These are phyloP conservation scores for Sitophilus oryzae DNA, from an alignment of 1,140 invertebrate species.

Conservation along the genomic window DNA sequence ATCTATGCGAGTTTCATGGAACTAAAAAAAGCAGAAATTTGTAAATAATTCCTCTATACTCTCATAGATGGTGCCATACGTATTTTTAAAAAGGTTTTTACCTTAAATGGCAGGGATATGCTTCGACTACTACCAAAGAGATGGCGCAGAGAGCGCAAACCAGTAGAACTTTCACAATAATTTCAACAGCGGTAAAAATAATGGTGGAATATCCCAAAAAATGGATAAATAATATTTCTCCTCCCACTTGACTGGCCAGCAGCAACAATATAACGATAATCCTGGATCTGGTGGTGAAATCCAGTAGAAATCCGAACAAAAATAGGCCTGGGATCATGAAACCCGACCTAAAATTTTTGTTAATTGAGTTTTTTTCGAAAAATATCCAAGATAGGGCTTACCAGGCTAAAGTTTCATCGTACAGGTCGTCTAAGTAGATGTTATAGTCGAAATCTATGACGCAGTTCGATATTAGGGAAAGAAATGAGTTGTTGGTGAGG, in stretches of 20 bases:
- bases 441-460: slow-evolving; percentile 44
- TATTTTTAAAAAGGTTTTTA: too few relatives aligned
- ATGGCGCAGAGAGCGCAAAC: slow-evolving; percentile 36
- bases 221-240: slow-evolving; percentile 32
- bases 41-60: too few relatives aligned
- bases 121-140: slow-evolving; percentile 38
- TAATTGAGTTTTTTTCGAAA: neutral
- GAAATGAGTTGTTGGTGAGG: slow-evolving; percentile 47
- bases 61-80: too few relatives aligned
- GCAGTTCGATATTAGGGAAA: slow-evolving; percentile 40
- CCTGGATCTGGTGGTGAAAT: slow-evolving; percentile 30
- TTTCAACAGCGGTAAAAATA: slow-evolving; percentile 31
- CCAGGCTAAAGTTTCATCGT: slow-evolving; percentile 37
- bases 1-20: too few relatives aligned
- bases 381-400: neutral
- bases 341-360: slow-evolving; percentile 12
- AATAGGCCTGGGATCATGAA: slow-evolving; percentile 34
- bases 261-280: slow-evolving; percentile 13
- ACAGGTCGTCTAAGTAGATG: slow-evolving; percentile 40
- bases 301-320: slow-evolving; percentile 33
- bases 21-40: too few relatives aligned
- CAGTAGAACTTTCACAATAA: slow-evolving; percentile 31
- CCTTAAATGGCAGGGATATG: slow-evolving; percentile 38
- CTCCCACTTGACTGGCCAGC: slow-evolving; percentile 1
- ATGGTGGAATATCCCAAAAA: slow-evolving; percentile 29